Evolutionary conservation across 2,797 vertebrate genomes (phyloP), one percentile per base, ranked within the genome.

Genomic region (Buphagus erythrorhynchus): DNA sequence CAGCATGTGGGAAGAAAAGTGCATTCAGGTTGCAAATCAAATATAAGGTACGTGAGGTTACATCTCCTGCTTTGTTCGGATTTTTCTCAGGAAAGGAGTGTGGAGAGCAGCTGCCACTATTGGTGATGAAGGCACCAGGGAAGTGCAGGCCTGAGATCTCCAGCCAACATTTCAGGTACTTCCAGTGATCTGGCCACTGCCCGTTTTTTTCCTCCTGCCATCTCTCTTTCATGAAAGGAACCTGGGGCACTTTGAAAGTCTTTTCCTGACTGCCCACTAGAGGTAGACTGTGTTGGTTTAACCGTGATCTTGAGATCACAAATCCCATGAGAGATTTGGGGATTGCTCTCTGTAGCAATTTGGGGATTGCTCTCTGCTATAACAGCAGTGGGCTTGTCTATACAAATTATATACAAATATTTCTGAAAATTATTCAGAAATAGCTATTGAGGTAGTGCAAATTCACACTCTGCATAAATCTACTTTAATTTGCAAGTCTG

Each of bases 91-190:
- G 10, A 55, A 46, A 68, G 22, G 11, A 43, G 3, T 11, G 20
- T 25, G 28, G 7, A 46, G 21, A 69, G 36, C 35, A 62, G 9
- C 29, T 76, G 20, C 28, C 9, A 31, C 21, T 14, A 3, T 15
- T 25, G 43, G 5, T 35, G 55, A 38, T 62, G 51, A 85, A 87
- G 17, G 33, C 28, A 43, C 14, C 2, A 38, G 29, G 11, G 11
- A 63, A 63, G 24, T 0, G 0, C 42, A 46, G 24, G 6, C n/a
- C 40, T 42, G n/a, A 48, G 29, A 54, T 1, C 19, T 85, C 17
- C 22, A 31, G 26, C 2, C 31, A 66, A 5, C 15, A 74, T 72
- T 76, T 88, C n/a, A 52, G 57, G 21, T 12, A 43, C 80, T 94
- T 67, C 36, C 40, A 76, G 19, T 29, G 40, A 5, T 55, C 9